Percentiles rank a stretch among this genome's conserved stretches.
Evolutionary conservation across 2,888 invertebrate genomes (phyloP).

Genomic region (Drosophila robusta): DNA sequence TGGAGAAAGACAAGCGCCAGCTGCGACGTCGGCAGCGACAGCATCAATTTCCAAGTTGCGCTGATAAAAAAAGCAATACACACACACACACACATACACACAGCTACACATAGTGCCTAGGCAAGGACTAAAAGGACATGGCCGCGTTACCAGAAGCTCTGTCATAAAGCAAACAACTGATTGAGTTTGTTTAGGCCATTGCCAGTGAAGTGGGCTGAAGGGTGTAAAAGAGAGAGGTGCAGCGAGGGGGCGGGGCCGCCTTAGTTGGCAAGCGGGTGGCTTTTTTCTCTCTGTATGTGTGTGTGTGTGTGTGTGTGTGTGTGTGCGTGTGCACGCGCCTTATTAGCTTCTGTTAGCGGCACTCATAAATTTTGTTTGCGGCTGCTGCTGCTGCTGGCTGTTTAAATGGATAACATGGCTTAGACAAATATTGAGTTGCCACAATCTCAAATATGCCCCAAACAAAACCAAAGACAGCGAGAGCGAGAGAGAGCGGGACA

Average conservation of each 20-base stretch:
- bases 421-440: conserved; percentile 14
- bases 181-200: conserved; percentile 69
- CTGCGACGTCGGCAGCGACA: conserved; percentile 50
- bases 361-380: conserved; percentile 33
- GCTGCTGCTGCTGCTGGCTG: conserved; percentile 19
- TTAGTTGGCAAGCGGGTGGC: conserved; percentile 6
- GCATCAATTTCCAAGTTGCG: conserved; percentile 57
- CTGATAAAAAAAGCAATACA: conserved; percentile 41
- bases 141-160: conserved; percentile 54
- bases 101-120: conserved; percentile 17
- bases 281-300: conserved; percentile 1
- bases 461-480: not conserved
- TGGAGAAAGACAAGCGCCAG: conserved; percentile 30
- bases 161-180: conserved; percentile 68
- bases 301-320: not conserved
- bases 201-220: conserved; percentile 35
- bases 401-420: conserved; percentile 49
- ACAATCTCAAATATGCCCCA: conserved; percentile 1
- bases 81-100: conserved; percentile 2
- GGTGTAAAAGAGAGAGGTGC: not conserved
- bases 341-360: conserved; percentile 42
- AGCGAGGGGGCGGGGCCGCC: not conserved
- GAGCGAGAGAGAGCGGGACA: not conserved
- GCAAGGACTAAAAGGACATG: conserved; percentile 55
- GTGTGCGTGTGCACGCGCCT: conserved; percentile 12